Base-by-base conservation (phyloP, 1,140 invertebrate species). In the Ylistrum balloti region DNA sequence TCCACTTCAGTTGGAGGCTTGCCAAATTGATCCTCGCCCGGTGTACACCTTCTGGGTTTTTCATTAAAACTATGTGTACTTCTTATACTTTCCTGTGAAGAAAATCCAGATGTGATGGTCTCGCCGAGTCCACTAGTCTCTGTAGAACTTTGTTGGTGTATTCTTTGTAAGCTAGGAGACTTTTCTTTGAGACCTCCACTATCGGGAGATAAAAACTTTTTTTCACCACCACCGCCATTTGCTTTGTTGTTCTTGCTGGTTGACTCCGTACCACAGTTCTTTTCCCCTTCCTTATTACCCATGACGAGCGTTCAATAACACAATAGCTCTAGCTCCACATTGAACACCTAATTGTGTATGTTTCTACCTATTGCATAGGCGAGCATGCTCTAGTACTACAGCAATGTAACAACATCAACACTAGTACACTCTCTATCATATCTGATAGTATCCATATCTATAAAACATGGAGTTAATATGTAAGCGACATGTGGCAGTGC, bases 71-170 rank as follows among this genome's bases (percentile, higher is more conserved):
- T 92, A 56, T 92, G 91, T 34, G 86, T 91, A 90, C 94, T 95
- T 85, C 90, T 89, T 15, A 95, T 92, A 90, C 95, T 95, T 88
- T 95, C 95, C 89, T 95, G 93, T 33, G 94, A 95, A 32, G 94
- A 95, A 86, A 95, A 94, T 32, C 94, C 94, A 0, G 95, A 95
- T 38, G 95, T 94, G n/a, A 95, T 86, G 0, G 95, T 95, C 86
- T 95, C 94, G 33, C 95, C 95, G 85, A 95, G 89, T 9, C 95
- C 95, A 91, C 95, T 95, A 35, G 95, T 95, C 90, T 95, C 95
- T 20, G 95, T 95, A 20, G 95, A 95, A 88, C 95, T 95, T 91
- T 95, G 95, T 45, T 94, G 93, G 86, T 94, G 94, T 9, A 95
- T 91, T 41, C 92, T 89, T 89, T 93, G 93, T 28, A 93, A 85